phyloP scores from a whole-genome alignment of 2,888 invertebrate species.

The Erebia aethiops region DNA sequence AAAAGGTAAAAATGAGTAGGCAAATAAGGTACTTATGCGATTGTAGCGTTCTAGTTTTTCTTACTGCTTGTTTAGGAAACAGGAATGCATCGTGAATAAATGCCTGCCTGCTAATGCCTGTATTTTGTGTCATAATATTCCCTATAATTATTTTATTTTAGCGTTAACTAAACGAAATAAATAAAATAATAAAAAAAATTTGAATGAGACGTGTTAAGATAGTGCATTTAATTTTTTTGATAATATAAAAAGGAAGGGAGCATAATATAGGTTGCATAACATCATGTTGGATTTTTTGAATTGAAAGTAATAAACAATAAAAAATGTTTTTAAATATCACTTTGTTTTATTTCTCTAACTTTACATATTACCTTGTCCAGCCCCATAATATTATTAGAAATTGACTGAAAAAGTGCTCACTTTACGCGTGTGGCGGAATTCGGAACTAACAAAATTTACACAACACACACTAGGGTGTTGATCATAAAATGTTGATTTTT shows the following conservation, averaged over 20 bases:
- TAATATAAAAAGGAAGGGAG: conserved; percentile 51
- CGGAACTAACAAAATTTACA: too few species aligned
- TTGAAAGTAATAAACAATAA: conserved; percentile 66
- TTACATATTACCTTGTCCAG: neutral
- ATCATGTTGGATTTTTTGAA: conserved; percentile 77
- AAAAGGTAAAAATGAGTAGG: neutral
- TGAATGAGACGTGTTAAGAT: conserved; percentile 63
- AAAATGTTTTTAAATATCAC: conserved; percentile 49
- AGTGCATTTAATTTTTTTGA: conserved; percentile 71
- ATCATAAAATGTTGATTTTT: too few species aligned
- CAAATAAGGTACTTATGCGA: neutral
- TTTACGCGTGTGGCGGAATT: too few species aligned
- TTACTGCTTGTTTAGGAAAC: neutral
- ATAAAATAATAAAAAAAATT: conserved; percentile 58
- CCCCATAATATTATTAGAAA: too few species aligned
- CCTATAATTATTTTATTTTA: conserved; percentile 68
- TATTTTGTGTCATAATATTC: conserved; percentile 77
- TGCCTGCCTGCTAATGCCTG: conserved; percentile 47
- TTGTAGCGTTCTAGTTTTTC: neutral
- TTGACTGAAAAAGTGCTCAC: too few species aligned
- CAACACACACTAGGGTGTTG: too few species aligned
- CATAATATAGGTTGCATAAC: conserved; percentile 66
- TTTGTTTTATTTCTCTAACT: conserved; percentile 44
- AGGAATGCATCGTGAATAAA: conserved; percentile 21
- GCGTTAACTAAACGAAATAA: conserved; percentile 43